Percentiles rank a stretch among this genome's conserved stretches.
phyloP scores from a whole-genome alignment of 2,113 vertebrate species.

The Nyctibius bracteatus region DNA sequence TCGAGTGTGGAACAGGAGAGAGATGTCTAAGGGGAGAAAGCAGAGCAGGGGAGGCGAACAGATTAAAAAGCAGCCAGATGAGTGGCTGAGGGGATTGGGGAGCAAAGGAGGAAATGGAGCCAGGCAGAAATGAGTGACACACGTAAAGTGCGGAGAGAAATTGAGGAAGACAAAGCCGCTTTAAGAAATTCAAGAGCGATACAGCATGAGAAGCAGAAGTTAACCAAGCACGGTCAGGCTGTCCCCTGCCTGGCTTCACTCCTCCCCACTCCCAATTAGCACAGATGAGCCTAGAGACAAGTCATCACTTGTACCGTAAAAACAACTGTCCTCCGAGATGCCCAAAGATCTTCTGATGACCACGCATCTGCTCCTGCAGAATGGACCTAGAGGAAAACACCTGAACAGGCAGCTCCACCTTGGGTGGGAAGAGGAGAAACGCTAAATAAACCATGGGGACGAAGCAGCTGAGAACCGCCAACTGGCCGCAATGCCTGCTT shows the following conservation, averaged over 20 bases:
- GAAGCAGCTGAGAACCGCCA: background rate
- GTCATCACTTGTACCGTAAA: background rate
- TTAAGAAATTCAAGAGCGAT: background rate
- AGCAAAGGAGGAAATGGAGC: background rate
- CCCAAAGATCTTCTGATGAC: background rate
- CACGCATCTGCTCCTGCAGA: background rate
- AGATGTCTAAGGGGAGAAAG: background rate
- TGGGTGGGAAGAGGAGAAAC: background rate
- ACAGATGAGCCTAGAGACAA: background rate
- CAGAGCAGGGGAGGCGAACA: background rate
- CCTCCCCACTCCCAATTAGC: background rate
- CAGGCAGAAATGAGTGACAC: background rate
- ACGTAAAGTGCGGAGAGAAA: fast-evolving
- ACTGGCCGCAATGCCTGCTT: background rate
- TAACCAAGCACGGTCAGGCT: background rate
- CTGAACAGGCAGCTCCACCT: background rate
- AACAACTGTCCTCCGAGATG: background rate
- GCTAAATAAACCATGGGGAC: background rate
- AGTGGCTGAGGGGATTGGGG: background rate
- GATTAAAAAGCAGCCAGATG: background rate
- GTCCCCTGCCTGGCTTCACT: background rate
- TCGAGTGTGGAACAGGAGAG: background rate
- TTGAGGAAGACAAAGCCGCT: background rate
- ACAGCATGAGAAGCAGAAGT: background rate
- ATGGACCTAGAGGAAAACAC: background rate